Evolutionary conservation across 2,888 invertebrate species (phyloP), one percentile per base, ranked within the genome.

Genomic region (Cataglyphis cursor): DNA sequence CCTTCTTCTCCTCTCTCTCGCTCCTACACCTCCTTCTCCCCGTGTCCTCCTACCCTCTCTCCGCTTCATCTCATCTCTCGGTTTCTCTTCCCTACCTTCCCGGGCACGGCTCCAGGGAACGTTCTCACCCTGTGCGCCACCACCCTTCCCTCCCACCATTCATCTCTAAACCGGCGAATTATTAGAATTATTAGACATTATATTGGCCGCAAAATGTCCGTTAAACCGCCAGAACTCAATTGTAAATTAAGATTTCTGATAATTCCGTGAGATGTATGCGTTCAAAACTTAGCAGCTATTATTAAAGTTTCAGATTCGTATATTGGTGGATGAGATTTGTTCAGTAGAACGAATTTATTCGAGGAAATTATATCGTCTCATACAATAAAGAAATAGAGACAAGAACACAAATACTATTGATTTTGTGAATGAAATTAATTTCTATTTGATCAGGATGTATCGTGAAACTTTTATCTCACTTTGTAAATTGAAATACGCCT

Each of bases 141-240:
- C 64, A 72, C 66, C 87, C 74, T 65, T 75, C 44, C 35, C 83
- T 75, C 73, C 82, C 89, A 85, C 83, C 88, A 72, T 82, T 86
- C 90, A 87, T 84, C 83, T 87, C 90, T 89, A 81, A 84, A 81
- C 88, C 83, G 89, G 90, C 90, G 92, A 93, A 92, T 94, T 94
- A 94, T 94, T 94, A 92, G 93, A 94, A 94, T 94, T 94, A 94
- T 94, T 94, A 92, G 92, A 91, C 91, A 92, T 94, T 93, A 94
- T 94, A 94, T 94, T 94, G 93, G 93, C 94, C 94, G 93, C 94
- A 92, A 92, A 93, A 91, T 93, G 93, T 93, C 92, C 92, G 91
- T 93, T 91, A 90, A 89, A 87, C 85, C 89, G 89, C 87, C 90
- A 89, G 91, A 92, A 93, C 93, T 94, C 92, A 90, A 93, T 94